Conservation (phyloP, 2,797 vertebrate genomes). For the Calcarius lapponicus region DNA sequence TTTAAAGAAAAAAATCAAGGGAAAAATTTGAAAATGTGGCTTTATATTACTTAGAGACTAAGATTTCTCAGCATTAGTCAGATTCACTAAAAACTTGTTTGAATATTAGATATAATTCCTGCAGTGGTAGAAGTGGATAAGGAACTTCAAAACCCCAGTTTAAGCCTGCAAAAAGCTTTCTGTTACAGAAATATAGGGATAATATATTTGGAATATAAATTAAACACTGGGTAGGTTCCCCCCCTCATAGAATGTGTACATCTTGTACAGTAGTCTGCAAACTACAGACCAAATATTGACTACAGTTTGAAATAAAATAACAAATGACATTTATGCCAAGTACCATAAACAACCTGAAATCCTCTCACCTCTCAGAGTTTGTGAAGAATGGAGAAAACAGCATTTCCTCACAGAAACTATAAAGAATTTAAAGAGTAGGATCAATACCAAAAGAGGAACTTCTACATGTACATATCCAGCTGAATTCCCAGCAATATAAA, state of each 20-base stretch:
- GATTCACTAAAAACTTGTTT: neutral
- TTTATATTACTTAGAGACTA: neutral
- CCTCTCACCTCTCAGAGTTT: neutral
- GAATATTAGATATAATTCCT: constrained; percentile 2
- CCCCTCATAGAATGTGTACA: neutral
- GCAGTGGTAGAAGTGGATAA: neutral
- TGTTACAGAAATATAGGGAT: neutral
- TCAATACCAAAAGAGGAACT: neutral
- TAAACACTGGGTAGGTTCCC: neutral
- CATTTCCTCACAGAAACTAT: neutral
- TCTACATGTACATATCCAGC: neutral
- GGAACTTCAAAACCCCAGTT: neutral
- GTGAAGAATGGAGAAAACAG: neutral
- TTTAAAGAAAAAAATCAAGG: neutral
- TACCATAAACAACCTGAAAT: neutral
- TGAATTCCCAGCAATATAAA: neutral
- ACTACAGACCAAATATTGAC: neutral
- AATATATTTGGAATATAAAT: neutral
- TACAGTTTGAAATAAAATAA: neutral
- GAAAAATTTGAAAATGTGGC: neutral
- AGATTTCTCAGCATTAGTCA: neutral
- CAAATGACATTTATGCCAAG: neutral
- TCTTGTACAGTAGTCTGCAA: neutral
- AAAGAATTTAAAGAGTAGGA: constrained; percentile 3
- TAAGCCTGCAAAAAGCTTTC: constrained; percentile 11